Evolutionary conservation across 30 jellyfish, hydroid and myxozoan species (phyloP).

Genomic region (Phacellophora camtschatica): DNA sequence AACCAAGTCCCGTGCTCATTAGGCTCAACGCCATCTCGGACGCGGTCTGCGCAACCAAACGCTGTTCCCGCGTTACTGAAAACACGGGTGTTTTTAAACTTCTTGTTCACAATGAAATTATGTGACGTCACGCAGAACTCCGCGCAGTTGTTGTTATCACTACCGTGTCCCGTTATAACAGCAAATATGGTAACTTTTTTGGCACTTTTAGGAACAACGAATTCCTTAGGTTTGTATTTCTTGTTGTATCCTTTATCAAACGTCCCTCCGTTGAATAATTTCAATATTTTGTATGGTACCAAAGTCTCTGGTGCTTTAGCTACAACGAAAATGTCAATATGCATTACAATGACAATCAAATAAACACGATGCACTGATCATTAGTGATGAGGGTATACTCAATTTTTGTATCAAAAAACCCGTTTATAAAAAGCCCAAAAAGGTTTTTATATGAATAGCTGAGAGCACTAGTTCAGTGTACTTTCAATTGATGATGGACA

Average conservation of each 20-base stretch:
- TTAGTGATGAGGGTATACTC: neutral
- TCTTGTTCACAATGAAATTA: slow-evolving; percentile 66
- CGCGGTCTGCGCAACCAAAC: slow-evolving; percentile 96
- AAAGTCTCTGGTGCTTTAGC: slow-evolving; percentile 20
- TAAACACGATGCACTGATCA: neutral
- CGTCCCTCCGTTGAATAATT: slow-evolving; percentile 85
- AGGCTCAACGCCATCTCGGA: slow-evolving; percentile 90
- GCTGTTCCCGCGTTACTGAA: slow-evolving; percentile 98
- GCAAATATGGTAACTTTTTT: slow-evolving; percentile 72
- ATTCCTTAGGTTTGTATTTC: slow-evolving; percentile 53
- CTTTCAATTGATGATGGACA: too few relatives aligned
- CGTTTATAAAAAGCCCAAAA: too few relatives aligned
- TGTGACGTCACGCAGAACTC: slow-evolving; percentile 98
- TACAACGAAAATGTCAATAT: neutral
- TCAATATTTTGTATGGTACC: slow-evolving; percentile 71
- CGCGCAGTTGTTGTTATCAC: slow-evolving; percentile 97
- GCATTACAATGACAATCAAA: neutral
- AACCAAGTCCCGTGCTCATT: slow-evolving; percentile 99
- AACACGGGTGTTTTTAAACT: slow-evolving; percentile 76
- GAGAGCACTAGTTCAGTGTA: too few relatives aligned
- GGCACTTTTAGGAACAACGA: slow-evolving; percentile 74
- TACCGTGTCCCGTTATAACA: slow-evolving; percentile 96
- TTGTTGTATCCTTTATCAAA: slow-evolving; percentile 84
- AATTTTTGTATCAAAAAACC: too few relatives aligned
- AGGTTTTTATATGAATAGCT: too few relatives aligned